These are phyloP conservation scores for Ascaphus truei DNA, from an alignment of 2,113 vertebrate species.

Conservation along the genomic window DNA sequence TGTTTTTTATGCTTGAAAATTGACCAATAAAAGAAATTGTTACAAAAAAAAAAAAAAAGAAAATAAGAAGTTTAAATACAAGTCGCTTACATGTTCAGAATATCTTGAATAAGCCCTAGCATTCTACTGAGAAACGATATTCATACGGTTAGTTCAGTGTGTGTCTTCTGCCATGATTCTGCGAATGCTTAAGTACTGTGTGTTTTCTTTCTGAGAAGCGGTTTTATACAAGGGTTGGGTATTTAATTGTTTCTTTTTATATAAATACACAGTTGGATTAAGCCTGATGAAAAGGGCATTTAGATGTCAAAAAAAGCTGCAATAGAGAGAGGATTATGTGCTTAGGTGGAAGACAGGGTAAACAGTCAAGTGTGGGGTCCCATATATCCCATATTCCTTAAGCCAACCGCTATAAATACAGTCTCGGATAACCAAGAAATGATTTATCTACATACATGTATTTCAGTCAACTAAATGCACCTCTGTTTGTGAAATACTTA, in stretches of 20 bases:
- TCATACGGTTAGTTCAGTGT: slow-evolving; percentile 42
- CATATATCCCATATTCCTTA: slow-evolving; percentile 41
- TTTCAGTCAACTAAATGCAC: slow-evolving; percentile 50
- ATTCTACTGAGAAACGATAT: too few species aligned
- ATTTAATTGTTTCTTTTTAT: slow-evolving; percentile 79
- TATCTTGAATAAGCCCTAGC: too few species aligned
- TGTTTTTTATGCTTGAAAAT: too few species aligned
- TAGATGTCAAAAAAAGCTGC: slow-evolving; percentile 54
- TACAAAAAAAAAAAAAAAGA: too few species aligned
- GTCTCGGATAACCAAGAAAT: slow-evolving; percentile 49
- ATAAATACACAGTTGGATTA: slow-evolving; percentile 69
- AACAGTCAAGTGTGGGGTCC: slow-evolving; percentile 46
- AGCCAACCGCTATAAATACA: slow-evolving; percentile 51
- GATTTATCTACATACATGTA: slow-evolving; percentile 51
- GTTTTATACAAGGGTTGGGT: slow-evolving; percentile 54
- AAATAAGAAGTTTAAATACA: too few species aligned
- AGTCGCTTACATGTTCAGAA: too few species aligned
- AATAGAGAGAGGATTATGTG: slow-evolving; percentile 53
- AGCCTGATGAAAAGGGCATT: slow-evolving; percentile 62
- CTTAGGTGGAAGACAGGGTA: slow-evolving; percentile 53
- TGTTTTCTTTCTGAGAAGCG: slow-evolving; percentile 62
- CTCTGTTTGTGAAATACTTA: slow-evolving; percentile 48
- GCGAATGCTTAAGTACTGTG: slow-evolving; percentile 37
- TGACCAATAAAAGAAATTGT: too few species aligned
- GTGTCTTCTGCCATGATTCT: not conserved